A percentile compares a stretch with the other conserved stretches of the same genome.
Conservation (phyloP, 1,140 invertebrate species). For the Cyrtorhinus lividipennis region DNA sequence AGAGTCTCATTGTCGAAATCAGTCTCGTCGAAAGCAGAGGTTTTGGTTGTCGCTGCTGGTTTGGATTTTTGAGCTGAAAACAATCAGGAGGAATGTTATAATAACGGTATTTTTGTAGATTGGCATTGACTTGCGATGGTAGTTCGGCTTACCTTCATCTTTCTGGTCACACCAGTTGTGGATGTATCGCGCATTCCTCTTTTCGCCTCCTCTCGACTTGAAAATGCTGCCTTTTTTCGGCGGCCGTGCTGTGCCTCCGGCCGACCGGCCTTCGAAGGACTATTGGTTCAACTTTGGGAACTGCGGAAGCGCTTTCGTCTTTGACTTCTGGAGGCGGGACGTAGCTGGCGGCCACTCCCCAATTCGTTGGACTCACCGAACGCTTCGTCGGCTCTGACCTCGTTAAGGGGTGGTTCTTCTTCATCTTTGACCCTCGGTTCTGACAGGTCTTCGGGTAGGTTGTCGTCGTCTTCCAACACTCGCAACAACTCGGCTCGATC, state of each 20-base stretch:
- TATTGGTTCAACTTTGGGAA: conserved; percentile 6
- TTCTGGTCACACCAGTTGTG: conserved; percentile 73
- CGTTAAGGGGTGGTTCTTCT: conserved; percentile 21
- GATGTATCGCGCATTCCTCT: conserved; percentile 68
- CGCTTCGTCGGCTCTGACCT: conserved; percentile 25
- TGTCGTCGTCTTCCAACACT: conserved; percentile 22
- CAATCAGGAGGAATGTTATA: no score
- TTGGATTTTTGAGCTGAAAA: neutral
- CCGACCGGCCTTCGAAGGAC: conserved; percentile 14
- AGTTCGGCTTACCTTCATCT: conserved; percentile 30
- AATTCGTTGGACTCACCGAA: neutral
- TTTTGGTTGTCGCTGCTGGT: neutral
- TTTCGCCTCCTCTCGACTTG: conserved; percentile 65
- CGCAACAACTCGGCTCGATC: conserved; percentile 22
- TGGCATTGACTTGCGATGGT: no score
- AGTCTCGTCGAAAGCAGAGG: conserved; percentile 32
- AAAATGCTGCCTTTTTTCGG: conserved; percentile 62
- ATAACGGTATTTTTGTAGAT: no score
- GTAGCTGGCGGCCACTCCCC: neutral
- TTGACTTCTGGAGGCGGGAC: neutral
- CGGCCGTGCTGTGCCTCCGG: neutral
- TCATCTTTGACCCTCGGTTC: conserved; percentile 2
- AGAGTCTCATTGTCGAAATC: conserved; percentile 38
- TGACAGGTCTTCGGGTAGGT: neutral
- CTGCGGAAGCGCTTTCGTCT: conserved; percentile 14